Base-by-base conservation (phyloP, 2,797 vertebrate species). In the Etheostoma nigrum region DNA sequence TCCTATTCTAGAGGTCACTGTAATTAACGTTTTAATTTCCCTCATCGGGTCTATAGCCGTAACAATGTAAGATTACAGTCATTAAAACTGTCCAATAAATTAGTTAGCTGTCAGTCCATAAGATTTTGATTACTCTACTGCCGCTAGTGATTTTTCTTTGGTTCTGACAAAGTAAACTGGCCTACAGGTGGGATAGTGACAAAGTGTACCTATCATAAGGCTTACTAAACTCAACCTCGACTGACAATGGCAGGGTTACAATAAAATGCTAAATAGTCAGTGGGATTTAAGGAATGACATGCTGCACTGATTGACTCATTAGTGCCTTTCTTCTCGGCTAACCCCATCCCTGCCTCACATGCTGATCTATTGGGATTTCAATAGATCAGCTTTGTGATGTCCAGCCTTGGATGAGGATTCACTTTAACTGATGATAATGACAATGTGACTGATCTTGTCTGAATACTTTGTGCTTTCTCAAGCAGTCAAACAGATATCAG, bases 401-500 rank as follows among this genome's bases (percentile, higher is more conserved):
- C 30, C 30, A 30, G 30, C 30, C 5, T 30, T 30, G 30, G 5
- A 4, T 4, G 58, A 66, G 55, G 67, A 82, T 68, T 61, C 40
- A 36, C 48, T 69, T 5, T 33, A 54, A 79, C 58, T 78, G 76
- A 74, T 67, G 59, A 58, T 68, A 55, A 76, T 67, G 60, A 53
- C 42, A 67, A 53, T 44, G 36, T 58, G 66, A 72, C 60, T 79
- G 55, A 63, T 76, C 51, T 65, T 74, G 45, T 33, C 74, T 77
- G 82, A 74, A 72, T 79, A 70, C 78, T 79, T 76, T 76, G 45
- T 51, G 27, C 63, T 63, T 80, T 74, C 74, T 65, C 19, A 65
- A 64, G 63, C 78, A 74, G 70, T 72, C 21, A 62, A 61, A 64
- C 48, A 58, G 57, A 74, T 53, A 57, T 77, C 23, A 42, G 23